Percentiles rank a stretch among this genome's conserved stretches.
Evolutionary conservation across 2,888 invertebrate genomes (phyloP).

Genomic region (Chloromyia formosa): DNA sequence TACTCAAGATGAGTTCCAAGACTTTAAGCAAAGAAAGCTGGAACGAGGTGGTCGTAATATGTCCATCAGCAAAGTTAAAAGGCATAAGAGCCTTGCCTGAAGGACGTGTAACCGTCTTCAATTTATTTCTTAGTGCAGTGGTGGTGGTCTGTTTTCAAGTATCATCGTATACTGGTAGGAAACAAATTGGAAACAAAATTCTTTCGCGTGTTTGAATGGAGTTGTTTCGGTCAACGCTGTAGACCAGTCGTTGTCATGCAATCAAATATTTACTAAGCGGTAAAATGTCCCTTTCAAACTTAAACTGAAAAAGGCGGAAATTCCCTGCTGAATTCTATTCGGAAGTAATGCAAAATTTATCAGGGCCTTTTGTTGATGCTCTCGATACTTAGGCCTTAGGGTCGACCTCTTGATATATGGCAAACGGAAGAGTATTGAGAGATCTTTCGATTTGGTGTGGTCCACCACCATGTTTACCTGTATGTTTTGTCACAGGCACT

Average conservation of each 20-base stretch:
- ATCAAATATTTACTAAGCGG: slow-evolving; percentile 43
- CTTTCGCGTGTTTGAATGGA: slow-evolving; percentile 17
- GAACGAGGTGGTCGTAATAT: slow-evolving; percentile 10
- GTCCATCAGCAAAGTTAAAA: slow-evolving; percentile 20
- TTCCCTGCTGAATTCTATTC: slow-evolving; percentile 44
- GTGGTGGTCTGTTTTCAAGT: neutral
- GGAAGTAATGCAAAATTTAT: slow-evolving; percentile 49
- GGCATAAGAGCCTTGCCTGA: slow-evolving; percentile 1
- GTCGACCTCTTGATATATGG: slow-evolving; percentile 9
- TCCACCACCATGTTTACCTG: slow-evolving; percentile 43
- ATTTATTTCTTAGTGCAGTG: neutral
- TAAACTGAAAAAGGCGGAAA: slow-evolving; percentile 37
- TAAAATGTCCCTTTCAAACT: slow-evolving; percentile 23
- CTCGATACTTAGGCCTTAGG: neutral
- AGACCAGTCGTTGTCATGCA: neutral
- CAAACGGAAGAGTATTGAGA: slow-evolving; percentile 21
- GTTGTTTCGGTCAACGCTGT: neutral
- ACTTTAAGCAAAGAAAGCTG: slow-evolving; percentile 20
- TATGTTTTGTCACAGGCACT: slow-evolving; percentile 21
- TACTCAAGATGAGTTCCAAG: slow-evolving; percentile 24
- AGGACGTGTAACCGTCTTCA: slow-evolving; percentile 12
- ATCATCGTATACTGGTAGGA: slow-evolving; percentile 3
- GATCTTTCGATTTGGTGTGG: slow-evolving; percentile 40
- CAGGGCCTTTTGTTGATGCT: slow-evolving; percentile 33
- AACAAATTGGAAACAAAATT: slow-evolving; percentile 41